phyloP scores from a whole-genome alignment of 2,797 vertebrate genomes.

The Tokudaia tokunoshimensis region DNA sequence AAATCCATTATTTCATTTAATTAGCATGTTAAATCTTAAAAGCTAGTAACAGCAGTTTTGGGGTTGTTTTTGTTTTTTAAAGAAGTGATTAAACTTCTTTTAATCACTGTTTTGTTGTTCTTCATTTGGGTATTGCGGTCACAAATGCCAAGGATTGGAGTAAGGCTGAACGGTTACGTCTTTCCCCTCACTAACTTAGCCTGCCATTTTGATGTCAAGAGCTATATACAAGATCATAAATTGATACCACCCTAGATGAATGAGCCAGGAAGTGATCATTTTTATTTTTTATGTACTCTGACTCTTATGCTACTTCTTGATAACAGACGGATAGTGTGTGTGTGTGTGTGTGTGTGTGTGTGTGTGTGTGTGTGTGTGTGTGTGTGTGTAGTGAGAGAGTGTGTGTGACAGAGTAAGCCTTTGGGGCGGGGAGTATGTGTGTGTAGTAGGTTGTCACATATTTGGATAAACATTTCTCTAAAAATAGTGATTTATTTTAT shows the following conservation, averaged over 20 bases:
- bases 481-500: slow-evolving; percentile 15
- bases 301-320: neutral
- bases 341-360: neutral
- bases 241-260: neutral
- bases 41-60: neutral
- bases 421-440: neutral
- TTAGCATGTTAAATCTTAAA: neutral
- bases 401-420: too few species aligned
- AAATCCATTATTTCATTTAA: neutral
- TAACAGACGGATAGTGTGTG: neutral
- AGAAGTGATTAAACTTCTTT: slow-evolving; percentile 11
- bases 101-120: slow-evolving; percentile 19
- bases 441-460: neutral
- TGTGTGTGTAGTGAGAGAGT: too few species aligned
- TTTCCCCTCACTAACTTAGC: slow-evolving; percentile 31
- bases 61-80: neutral
- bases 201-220: slow-evolving; percentile 28
- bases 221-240: neutral
- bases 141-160: slow-evolving; percentile 1
- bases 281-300: slow-evolving; percentile 30
- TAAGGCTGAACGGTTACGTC: neutral
- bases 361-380: too few species aligned
- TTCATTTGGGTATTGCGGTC: neutral
- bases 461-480: slow-evolving; percentile 49
- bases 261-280: neutral